Evolutionary conservation across 2,888 invertebrate genomes (phyloP), one percentile per base, ranked within the genome.

Genomic region (Euproctis similis): DNA sequence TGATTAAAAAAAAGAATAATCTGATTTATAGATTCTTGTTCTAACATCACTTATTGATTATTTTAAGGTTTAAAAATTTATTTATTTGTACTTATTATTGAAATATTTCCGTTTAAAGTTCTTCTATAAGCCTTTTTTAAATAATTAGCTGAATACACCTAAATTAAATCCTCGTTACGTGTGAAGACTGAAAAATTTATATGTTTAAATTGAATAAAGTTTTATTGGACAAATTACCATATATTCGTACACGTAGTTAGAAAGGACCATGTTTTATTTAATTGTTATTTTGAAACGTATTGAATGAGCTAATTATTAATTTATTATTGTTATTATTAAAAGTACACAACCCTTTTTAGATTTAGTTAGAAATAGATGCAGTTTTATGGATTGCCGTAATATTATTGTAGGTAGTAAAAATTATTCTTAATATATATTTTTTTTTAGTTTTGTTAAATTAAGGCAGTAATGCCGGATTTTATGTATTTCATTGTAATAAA

Each of bases 401-500:
- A n/a, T n/a, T n/a, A n/a, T n/a, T n/a, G n/a, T n/a, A n/a, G n/a
- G n/a, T n/a, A n/a, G n/a, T n/a, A n/a, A n/a, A n/a, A n/a, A n/a
- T n/a, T n/a, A n/a, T n/a, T n/a, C n/a, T n/a, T n/a, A n/a, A n/a
- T n/a, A n/a, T n/a, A n/a, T n/a, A n/a, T n/a, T n/a, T n/a, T n/a
- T n/a, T n/a, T n/a, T n/a, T n/a, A n/a, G n/a, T 68, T 65, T 17
- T 37, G 50, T 66, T 68, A 12, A 39, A 21, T n/a, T n/a, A n/a
- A n/a, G n/a, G n/a, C n/a, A n/a, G n/a, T n/a, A n/a, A n/a, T n/a
- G n/a, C n/a, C n/a, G n/a, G n/a, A n/a, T n/a, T n/a, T n/a, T n/a
- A n/a, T n/a, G n/a, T n/a, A n/a, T n/a, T 67, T 64, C 9, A 47
- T 65, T 66, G 26, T 58, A 46, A 61, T 53, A 55, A 37, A 28